Base-by-base conservation (phyloP, 2,113 vertebrate species). In the Psilopogon haemacephalus region DNA sequence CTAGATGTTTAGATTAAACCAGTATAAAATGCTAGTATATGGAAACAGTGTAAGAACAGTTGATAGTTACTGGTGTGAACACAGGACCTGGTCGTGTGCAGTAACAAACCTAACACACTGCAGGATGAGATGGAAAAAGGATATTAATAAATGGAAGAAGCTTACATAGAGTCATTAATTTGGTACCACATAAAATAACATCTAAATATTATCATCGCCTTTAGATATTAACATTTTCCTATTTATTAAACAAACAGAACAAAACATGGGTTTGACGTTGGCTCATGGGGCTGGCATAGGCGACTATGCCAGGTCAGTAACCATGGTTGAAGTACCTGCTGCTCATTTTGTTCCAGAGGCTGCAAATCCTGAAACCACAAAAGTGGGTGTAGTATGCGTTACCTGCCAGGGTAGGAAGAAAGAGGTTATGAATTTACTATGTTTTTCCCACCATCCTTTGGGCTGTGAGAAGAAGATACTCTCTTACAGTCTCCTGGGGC, bases 391-490 rank as follows among this genome's bases (percentile, higher is more conserved):
- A 94, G 38, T 84, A 28, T 92, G 95, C 7, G 2, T 95, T 93
- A 96, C 90, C 95, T 96, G 96, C 83, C 92, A 60, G 92, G 67
- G 88, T 95, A 95, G 95, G 93, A 96, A 96, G 92, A 96, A 95
- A 96, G 76, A 95, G 58, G 83, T 96, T 95, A 96, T 42, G 86
- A 33, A 76, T 95, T 94, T 73, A 35, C 88, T 96, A 89, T 28
- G 69, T 73, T 94, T 85, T 85, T 52, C 64, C 88, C 92, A 82
- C 50, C 1, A 0, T 95, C 85, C 90, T 93, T 55, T 83, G 88
- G 76, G 83, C 79, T 68, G 85, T 73, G 90, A 90, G 92, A 89
- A 83, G 93, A 73, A 89, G 60, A 37, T 82, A 52, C 59, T 70
- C 74, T 87, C 91, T 82, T 85, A 92, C 54, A 76, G 68, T 91